A percentile compares a stretch with the other conserved stretches of the same genome.
These are phyloP conservation scores for Paracentrotus lividus DNA, from an alignment of 53 echinoderm and acorn worm species.

Conservation along the genomic window DNA sequence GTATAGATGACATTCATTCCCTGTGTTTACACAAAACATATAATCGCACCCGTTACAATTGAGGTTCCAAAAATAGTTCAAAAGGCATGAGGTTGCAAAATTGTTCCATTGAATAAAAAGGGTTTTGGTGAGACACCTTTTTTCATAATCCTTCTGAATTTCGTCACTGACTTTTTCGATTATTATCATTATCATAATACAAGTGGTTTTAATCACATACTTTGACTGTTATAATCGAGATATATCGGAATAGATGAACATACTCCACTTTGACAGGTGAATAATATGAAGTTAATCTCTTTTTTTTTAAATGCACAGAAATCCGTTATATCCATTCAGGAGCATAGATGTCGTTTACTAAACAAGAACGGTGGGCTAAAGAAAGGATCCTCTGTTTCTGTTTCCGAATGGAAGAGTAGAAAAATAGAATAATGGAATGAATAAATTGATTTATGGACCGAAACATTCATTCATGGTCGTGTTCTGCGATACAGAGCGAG, in stretches of 20 bases:
- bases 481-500: neutral
- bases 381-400: neutral
- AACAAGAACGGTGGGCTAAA: constrained; percentile 1
- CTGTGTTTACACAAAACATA: too few species aligned
- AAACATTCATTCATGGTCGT: neutral
- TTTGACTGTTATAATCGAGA: neutral
- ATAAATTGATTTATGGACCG: neutral
- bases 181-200: neutral
- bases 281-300: neutral
- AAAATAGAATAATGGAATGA: neutral
- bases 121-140: neutral
- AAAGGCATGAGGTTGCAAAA: neutral
- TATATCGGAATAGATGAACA: neutral
- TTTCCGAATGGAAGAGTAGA: neutral
- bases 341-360: neutral
- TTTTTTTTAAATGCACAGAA: neutral
- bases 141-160: neutral
- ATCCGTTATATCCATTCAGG: neutral
- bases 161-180: neutral
- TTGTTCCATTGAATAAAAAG: neutral
- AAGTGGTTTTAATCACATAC: neutral
- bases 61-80: neutral
- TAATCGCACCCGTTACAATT: too few species aligned
- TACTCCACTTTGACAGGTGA: neutral
- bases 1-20: too few species aligned